A percentile compares a stretch with the other conserved stretches of the same genome.
These are phyloP conservation scores for Hesperophylax magnus DNA, from an alignment of 1,140 invertebrate genomes.

Conservation along the genomic window DNA sequence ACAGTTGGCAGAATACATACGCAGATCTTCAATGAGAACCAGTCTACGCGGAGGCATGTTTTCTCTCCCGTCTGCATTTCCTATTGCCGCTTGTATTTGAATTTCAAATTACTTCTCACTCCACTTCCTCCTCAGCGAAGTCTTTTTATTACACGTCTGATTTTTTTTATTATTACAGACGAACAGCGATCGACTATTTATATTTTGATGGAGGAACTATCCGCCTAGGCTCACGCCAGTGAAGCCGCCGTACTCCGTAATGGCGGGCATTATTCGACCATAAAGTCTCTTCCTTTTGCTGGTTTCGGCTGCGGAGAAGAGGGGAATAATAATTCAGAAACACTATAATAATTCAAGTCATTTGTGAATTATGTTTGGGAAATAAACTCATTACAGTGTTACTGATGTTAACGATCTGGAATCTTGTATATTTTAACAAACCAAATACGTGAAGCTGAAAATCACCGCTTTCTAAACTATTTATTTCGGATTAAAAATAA, in stretches of 20 bases:
- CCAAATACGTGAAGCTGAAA: too few relatives aligned
- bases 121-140: constrained; percentile 40
- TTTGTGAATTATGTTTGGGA: too few relatives aligned
- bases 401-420: too few relatives aligned
- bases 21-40: constrained; percentile 44
- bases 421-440: too few relatives aligned
- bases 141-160: constrained; percentile 56
- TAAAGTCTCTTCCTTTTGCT: background rate
- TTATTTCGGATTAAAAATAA: too few relatives aligned
- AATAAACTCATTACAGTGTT: too few relatives aligned
- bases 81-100: constrained; percentile 56
- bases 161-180: constrained; percentile 47
- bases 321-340: background rate
- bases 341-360: too few relatives aligned
- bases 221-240: constrained; percentile 11
- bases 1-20: constrained; percentile 47
- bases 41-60: constrained; percentile 48
- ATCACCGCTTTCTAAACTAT: too few relatives aligned
- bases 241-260: background rate
- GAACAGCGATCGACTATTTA: constrained; percentile 43
- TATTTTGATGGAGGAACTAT: constrained; percentile 39
- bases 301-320: background rate
- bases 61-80: constrained; percentile 53
- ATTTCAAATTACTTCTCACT: constrained; percentile 57
- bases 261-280: constrained; percentile 4